Conservation (phyloP, 2,888 invertebrate species). For the Entomobrya multifasciata region DNA sequence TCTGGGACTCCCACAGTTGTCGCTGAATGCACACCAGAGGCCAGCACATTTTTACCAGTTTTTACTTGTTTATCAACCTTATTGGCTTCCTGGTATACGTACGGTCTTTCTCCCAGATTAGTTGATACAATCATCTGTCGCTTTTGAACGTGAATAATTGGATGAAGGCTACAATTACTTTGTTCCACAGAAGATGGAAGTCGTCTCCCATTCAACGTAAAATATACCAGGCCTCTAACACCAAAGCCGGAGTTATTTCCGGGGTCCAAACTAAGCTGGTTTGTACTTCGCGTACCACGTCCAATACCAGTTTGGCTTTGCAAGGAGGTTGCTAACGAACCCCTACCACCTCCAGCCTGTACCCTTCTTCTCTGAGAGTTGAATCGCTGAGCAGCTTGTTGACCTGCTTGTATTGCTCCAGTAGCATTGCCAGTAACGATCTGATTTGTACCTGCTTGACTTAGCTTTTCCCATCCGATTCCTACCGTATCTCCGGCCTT, state of each 20-base stretch:
- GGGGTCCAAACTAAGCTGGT: background rate
- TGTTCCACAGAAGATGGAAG: constrained; percentile 81
- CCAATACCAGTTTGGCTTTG: background rate
- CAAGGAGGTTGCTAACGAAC: too few species aligned
- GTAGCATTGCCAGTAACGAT: too few species aligned
- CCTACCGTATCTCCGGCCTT: constrained; percentile 81
- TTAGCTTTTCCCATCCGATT: constrained; percentile 80
- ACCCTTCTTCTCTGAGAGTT: background rate
- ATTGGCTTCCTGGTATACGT: constrained; percentile 71
- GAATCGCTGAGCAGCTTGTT: background rate
- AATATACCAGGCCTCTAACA: constrained; percentile 81
- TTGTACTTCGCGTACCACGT: background rate
- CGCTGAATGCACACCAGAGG: too few species aligned
- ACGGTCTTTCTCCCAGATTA: constrained; percentile 81
- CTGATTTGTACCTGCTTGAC: background rate
- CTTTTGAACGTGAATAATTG: constrained; percentile 82
- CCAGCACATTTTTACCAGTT: background rate
- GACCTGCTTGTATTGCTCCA: background rate
- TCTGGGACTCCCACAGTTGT: background rate
- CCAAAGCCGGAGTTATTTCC: constrained; percentile 70
- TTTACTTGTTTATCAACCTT: constrained; percentile 7
- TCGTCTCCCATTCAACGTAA: constrained; percentile 81
- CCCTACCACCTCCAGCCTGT: background rate
- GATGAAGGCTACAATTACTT: constrained; percentile 81
- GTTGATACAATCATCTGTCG: constrained; percentile 81